These are phyloP conservation scores for Bufo bufo DNA, from an alignment of 2,113 vertebrate species.

Conservation along the genomic window DNA sequence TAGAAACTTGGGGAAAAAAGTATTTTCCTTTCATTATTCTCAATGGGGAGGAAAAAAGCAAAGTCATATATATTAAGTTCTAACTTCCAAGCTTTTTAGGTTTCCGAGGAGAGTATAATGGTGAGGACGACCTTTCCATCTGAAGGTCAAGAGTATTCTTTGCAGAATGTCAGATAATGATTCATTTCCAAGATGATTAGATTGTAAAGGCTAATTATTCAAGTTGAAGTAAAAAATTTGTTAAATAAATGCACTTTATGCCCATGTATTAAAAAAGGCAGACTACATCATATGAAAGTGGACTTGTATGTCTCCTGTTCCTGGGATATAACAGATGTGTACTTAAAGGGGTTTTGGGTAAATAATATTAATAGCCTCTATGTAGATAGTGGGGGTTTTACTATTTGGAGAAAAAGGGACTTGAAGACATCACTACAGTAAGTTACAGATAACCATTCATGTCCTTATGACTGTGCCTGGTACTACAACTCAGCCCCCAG, in stretches of 20 bases:
- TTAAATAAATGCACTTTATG: conserved; percentile 25
- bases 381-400: background rate
- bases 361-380: background rate
- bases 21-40: conserved; percentile 57
- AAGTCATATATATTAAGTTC: background rate
- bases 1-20: conserved; percentile 34
- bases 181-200: conserved; percentile 42
- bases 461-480: no score
- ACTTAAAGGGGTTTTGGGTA: background rate
- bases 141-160: conserved; percentile 36
- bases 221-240: conserved; percentile 31
- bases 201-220: conserved; percentile 50
- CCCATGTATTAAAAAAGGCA: background rate
- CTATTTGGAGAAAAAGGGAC: background rate
- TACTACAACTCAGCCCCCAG: no score
- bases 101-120: background rate
- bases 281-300: background rate
- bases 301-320: background rate
- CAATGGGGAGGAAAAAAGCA: background rate
- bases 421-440: no score
- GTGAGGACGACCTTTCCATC: background rate
- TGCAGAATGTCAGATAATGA: conserved; percentile 21
- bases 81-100: conserved; percentile 52
- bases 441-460: no score
- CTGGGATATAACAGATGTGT: background rate